Base-by-base conservation (phyloP, 2,888 invertebrate genomes). In the Leucophora obtusa region DNA sequence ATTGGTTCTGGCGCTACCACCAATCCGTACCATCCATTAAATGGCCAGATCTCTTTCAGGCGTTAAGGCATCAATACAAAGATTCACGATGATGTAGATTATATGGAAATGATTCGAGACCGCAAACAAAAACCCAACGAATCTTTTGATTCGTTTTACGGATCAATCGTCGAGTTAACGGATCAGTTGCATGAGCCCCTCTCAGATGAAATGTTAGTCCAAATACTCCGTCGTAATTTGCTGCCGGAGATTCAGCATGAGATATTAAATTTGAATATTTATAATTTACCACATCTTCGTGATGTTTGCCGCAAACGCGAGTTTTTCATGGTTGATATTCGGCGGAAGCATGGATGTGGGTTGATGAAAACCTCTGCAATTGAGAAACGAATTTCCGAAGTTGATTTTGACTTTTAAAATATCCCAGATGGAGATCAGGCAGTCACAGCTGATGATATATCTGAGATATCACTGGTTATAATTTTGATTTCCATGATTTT, bases 1-100 rank as follows among this genome's bases (percentile, higher is more conserved):
- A 35, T 35, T 15, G 66, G 66, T 65, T 33, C 53, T 65, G 65
- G 65, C 24, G 63, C n/a, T 54, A 68, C 50, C 43, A 43, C 28
- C 10, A 28, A 18, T 66, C 35, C 3, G 66, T 66, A 5, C 17
- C 33, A 4, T 17, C 17, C 7, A n/a, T 66, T 33, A 24, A 18
- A 15, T 54, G 54, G 66, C 11, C n/a, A 11, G 33, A 24, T 18
- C 9, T 66, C 6, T 47, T 43, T 28, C 17, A 14, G 21, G 69
- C 58, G 14, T 15, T 69, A 21, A 33, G 58, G 17, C 14, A 47
- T 7, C 50, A 66, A 4, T 69, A 50, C 47, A n/a, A 38, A n/a
- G 58, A 69, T 21, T 56, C 43, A n/a, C n/a, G n/a, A n/a, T n/a
- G n/a, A n/a, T n/a, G n/a, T n/a, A n/a, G n/a, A n/a, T n/a, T n/a